These are phyloP conservation scores for Lasioglossum oenotherae DNA, from an alignment of 2,888 invertebrate genomes.

Conservation along the genomic window DNA sequence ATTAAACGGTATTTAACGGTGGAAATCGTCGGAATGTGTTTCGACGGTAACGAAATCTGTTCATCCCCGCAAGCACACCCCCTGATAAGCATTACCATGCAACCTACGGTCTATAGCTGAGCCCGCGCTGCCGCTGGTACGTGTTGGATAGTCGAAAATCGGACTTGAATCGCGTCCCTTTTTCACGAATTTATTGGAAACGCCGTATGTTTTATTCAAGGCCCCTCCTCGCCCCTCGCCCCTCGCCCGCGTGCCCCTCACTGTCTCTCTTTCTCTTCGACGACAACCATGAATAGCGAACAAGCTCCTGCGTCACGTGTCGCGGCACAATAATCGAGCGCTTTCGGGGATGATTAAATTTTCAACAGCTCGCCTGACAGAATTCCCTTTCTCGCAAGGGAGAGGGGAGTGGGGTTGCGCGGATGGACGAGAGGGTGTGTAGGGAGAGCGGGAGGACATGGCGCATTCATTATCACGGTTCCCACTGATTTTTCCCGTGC, in stretches of 20 bases:
- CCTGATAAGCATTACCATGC: constrained; percentile 15
- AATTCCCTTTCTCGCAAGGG: constrained; percentile 31
- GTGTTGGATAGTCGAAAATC: constrained; percentile 44
- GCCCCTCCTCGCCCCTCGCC: not conserved
- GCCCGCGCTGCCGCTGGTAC: constrained; percentile 24
- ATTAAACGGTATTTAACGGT: constrained; percentile 5
- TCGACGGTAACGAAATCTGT: constrained; percentile 9
- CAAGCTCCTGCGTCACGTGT: constrained; percentile 62
- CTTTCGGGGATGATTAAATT: constrained; percentile 68
- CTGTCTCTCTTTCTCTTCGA: not conserved
- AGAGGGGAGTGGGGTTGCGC: not conserved
- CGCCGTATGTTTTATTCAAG: constrained; percentile 67
- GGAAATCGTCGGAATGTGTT: not conserved
- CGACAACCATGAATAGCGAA: constrained; percentile 50
- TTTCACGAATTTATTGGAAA: constrained; percentile 61
- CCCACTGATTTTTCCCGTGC: constrained; percentile 40
- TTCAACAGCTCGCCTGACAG: constrained; percentile 61
- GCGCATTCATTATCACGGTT: constrained; percentile 51
- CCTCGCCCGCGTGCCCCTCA: not conserved
- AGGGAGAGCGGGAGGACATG: not conserved
- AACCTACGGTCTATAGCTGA: not conserved
- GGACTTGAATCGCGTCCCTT: constrained; percentile 53
- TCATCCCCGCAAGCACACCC: not conserved
- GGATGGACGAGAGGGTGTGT: too few species aligned
- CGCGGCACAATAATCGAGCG: constrained; percentile 62